Evolutionary conservation across 2,888 invertebrate species (phyloP), one percentile per base, ranked within the genome.

Genomic region (Platycheirus albimanus): DNA sequence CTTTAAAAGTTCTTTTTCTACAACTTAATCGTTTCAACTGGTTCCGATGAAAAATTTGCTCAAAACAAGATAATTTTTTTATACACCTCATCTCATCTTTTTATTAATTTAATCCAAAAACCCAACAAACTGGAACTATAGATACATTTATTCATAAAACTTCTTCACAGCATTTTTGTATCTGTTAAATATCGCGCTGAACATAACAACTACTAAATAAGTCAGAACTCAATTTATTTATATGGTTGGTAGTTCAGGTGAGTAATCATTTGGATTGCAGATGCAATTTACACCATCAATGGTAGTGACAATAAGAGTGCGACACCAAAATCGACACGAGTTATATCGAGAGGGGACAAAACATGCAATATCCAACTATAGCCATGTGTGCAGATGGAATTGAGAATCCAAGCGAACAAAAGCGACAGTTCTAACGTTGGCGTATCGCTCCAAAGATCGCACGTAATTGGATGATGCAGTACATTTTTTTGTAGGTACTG

Each of bases 381-480:
- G n/a, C n/a, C n/a, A n/a, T n/a, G n/a, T 45, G 41, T 45, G 45
- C 61, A 61, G 61, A 61, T 30, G 30, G 45, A 61, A n/a, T n/a
- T n/a, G n/a, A n/a, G n/a, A n/a, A 61, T n/a, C n/a, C 2, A 15
- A 61, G 11, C 5, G 43, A 58, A 61, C 45, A 61, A 61, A 61
- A 61, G 61, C 61, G 61, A 61, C 61, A 61, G 61, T 61, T 61
- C 61, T 61, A 61, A 61, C 61, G 61, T 61, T 61, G 61, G 61
- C 61, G 61, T 61, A 30, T 15, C 15, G 28, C 13, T 20, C 45
- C 41, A 30, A 61, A 61, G 61, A 61, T 61, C 61, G 30, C 61
- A 19, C 28, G 43, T 61, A 61, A 61, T 61, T 61, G 61, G 61
- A 61, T 61, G 61, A 61, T 61, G 61, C 61, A 61, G 61, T 61